These are phyloP conservation scores for Drosophila malerkotliana DNA, from an alignment of 1,140 invertebrate genomes.

Conservation along the genomic window DNA sequence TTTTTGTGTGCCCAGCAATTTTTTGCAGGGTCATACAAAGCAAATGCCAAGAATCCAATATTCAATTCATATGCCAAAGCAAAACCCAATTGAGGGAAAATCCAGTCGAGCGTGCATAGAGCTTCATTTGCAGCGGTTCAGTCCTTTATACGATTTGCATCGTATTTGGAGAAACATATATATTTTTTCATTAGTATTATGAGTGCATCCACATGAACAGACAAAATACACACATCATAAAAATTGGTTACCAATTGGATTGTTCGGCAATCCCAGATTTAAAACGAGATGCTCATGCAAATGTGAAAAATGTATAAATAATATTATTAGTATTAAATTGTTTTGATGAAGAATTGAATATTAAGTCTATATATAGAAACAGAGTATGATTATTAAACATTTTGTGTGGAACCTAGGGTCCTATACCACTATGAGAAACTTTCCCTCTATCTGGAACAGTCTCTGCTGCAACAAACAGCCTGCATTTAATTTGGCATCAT, in stretches of 20 bases:
- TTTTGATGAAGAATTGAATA: background rate
- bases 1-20: background rate
- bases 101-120: slow-evolving; percentile 25
- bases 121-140: slow-evolving; percentile 45
- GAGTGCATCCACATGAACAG: background rate
- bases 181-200: slow-evolving; percentile 13
- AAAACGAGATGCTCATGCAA: background rate
- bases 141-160: slow-evolving; percentile 10
- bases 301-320: background rate
- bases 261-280: background rate
- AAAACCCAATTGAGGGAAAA: slow-evolving; percentile 36
- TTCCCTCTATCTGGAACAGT: slow-evolving; percentile 8
- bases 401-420: background rate
- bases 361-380: no score
- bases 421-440: background rate
- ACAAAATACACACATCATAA: background rate
- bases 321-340: background rate
- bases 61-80: slow-evolving; percentile 41
- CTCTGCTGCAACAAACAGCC: slow-evolving; percentile 19
- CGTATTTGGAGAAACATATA: background rate
- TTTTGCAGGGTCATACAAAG: slow-evolving; percentile 17
- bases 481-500: slow-evolving; percentile 41
- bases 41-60: slow-evolving; percentile 55
- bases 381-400: background rate
- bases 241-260: slow-evolving; percentile 1